Percentiles rank a stretch among this genome's conserved stretches.
phyloP scores from a whole-genome alignment of 92 coral and sea anemone genomes.

The Epizoanthus fatuus region DNA sequence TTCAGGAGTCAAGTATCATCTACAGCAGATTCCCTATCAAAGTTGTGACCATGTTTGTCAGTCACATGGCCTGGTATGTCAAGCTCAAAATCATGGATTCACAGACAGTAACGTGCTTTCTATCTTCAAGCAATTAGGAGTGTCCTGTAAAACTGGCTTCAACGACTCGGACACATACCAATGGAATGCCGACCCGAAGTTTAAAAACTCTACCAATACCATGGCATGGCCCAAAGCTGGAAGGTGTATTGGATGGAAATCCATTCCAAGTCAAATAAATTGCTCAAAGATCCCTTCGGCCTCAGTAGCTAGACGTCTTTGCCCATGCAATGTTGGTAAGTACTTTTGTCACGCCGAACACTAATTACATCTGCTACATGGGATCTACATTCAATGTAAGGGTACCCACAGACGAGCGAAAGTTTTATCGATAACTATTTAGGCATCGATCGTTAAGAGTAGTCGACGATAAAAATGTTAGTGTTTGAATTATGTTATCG shows the following conservation, averaged over 20 bases:
- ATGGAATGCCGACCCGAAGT: not conserved
- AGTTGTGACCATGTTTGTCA: conserved; percentile 19
- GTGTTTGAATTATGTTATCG: too few species aligned
- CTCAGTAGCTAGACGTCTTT: not conserved
- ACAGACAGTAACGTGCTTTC: conserved; percentile 12
- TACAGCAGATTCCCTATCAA: not conserved
- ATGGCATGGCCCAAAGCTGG: not conserved
- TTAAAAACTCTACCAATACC: not conserved
- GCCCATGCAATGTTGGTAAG: conserved; percentile 21
- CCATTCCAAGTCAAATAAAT: not conserved
- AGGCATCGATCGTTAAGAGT: too few species aligned
- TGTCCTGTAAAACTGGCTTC: conserved; percentile 8
- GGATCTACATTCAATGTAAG: too few species aligned
- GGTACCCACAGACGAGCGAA: too few species aligned
- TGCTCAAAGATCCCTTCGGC: not conserved
- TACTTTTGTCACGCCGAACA: not conserved
- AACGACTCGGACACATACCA: not conserved
- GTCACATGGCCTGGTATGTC: conserved; percentile 11
- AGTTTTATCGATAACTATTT: too few species aligned
- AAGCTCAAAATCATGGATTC: conserved; percentile 7
- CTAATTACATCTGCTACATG: too few species aligned
- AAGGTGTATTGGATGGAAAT: conserved; percentile 17
- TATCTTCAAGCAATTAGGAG: not conserved
- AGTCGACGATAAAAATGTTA: too few species aligned
- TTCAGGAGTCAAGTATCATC: conserved; percentile 6